Evolutionary conservation across 2,113 vertebrate genomes (phyloP).

Genomic region (Thamnaconus septentrionalis): DNA sequence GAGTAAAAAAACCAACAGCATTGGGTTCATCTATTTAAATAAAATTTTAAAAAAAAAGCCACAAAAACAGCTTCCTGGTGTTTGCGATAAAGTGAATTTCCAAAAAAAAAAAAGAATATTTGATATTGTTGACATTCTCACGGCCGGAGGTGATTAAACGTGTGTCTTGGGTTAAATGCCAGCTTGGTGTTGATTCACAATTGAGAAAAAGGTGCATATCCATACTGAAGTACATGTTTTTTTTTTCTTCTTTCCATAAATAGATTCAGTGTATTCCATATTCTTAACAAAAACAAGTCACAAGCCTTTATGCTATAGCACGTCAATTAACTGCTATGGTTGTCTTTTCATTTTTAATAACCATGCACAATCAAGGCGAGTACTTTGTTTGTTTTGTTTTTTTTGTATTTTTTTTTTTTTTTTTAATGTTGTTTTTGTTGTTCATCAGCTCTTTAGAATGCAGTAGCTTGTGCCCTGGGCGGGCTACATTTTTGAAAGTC

Average conservation of each 20-base stretch:
- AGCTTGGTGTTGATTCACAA: conserved; percentile 11
- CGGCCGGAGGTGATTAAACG: conserved; percentile 22
- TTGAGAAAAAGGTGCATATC: neutral
- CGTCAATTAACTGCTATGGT: conserved; percentile 23
- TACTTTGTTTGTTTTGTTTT: conserved; percentile 34
- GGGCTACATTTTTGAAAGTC: conserved; percentile 51
- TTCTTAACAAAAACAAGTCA: conserved; percentile 1
- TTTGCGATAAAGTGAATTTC: conserved; percentile 23
- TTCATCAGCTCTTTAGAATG: too few relatives aligned
- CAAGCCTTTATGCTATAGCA: conserved; percentile 27
- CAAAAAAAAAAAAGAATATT: conserved; percentile 25
- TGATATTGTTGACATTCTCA: conserved; percentile 35
- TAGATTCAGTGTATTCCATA: too few relatives aligned
- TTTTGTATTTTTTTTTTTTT: conserved; percentile 14
- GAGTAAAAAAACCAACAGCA: conserved; percentile 41
- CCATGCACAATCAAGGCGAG: conserved; percentile 57
- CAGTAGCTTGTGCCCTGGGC: neutral
- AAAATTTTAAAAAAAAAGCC: conserved; percentile 27
- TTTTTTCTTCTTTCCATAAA: neutral
- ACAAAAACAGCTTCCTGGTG: conserved; percentile 12
- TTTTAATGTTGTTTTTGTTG: too few relatives aligned
- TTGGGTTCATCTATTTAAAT: conserved; percentile 38
- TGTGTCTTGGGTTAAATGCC: conserved; percentile 2
- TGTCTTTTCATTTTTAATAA: conserved; percentile 27
- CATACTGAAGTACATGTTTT: conserved; percentile 4